These are phyloP conservation scores for Nysson spinosus DNA, from an alignment of 2,888 invertebrate genomes.

Conservation along the genomic window DNA sequence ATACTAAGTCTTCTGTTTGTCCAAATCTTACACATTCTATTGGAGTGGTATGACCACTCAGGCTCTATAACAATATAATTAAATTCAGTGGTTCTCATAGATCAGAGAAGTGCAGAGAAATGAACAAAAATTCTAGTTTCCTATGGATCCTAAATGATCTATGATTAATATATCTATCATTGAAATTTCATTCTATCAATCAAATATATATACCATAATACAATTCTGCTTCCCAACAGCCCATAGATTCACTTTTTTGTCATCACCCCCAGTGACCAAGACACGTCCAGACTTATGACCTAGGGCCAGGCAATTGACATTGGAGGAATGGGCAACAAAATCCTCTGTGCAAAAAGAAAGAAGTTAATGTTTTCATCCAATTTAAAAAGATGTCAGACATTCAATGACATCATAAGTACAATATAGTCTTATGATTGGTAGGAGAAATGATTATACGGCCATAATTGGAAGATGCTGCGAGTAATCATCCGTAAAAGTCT, in stretches of 20 bases:
- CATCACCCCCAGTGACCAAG: slow-evolving; percentile 96
- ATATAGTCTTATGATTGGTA: background rate
- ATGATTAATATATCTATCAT: no score
- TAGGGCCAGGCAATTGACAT: slow-evolving; percentile 92
- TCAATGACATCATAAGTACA: slow-evolving; percentile 12
- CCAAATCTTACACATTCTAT: slow-evolving; percentile 97
- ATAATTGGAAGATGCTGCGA: slow-evolving; percentile 44
- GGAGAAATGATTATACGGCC: slow-evolving; percentile 50
- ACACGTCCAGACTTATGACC: slow-evolving; percentile 95
- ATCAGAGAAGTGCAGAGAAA: no score
- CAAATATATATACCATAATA: slow-evolving; percentile 87
- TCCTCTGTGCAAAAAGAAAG: slow-evolving; percentile 82
- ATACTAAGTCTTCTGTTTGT: slow-evolving; percentile 95
- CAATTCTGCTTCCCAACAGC: slow-evolving; percentile 96
- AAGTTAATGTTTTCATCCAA: background rate
- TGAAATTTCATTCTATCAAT: background rate
- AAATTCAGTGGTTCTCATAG: background rate
- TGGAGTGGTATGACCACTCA: slow-evolving; percentile 95
- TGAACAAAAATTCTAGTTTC: no score
- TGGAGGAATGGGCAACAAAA: slow-evolving; percentile 91
- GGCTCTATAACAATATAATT: slow-evolving; percentile 81
- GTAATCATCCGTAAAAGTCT: slow-evolving; percentile 2
- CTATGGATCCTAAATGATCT: no score
- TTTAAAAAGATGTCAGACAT: slow-evolving; percentile 10
- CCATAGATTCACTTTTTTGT: slow-evolving; percentile 98